A percentile compares a stretch with the other conserved stretches of the same genome.
phyloP scores from a whole-genome alignment of 2,888 invertebrate species.

The Alviniconcha strummeri region DNA sequence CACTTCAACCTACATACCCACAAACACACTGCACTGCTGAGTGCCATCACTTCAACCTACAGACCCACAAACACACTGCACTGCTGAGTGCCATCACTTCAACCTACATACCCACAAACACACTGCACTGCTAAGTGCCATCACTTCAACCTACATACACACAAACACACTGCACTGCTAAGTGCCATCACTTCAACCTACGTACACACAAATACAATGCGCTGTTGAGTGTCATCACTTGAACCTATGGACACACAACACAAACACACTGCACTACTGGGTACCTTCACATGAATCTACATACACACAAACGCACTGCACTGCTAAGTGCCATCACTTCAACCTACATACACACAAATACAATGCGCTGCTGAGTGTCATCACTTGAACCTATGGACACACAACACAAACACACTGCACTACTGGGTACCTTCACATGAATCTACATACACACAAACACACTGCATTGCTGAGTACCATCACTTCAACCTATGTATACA shows the following conservation, averaged over 20 bases:
- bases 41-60: constrained; percentile 29
- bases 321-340: background rate
- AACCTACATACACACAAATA: background rate
- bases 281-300: no score
- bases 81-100: no score
- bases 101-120: background rate
- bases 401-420: background rate
- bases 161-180: no score
- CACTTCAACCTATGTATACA: no score
- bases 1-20: background rate
- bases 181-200: no score
- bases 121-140: constrained; percentile 29
- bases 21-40: constrained; percentile 23
- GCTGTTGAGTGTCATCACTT: constrained; percentile 33
- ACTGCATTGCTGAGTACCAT: no score
- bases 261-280: no score
- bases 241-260: constrained; percentile 22
- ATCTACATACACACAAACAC: no score
- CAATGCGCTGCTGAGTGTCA: constrained; percentile 29
- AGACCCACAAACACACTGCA: background rate
- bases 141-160: constrained; percentile 26
- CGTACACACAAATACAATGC: background rate
- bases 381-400: no score
- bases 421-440: no score
- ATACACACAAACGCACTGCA: background rate